Evolutionary conservation across 1,140 invertebrate genomes (phyloP), one percentile per base, ranked within the genome.

Genomic region (Sitodiplosis mosellana): DNA sequence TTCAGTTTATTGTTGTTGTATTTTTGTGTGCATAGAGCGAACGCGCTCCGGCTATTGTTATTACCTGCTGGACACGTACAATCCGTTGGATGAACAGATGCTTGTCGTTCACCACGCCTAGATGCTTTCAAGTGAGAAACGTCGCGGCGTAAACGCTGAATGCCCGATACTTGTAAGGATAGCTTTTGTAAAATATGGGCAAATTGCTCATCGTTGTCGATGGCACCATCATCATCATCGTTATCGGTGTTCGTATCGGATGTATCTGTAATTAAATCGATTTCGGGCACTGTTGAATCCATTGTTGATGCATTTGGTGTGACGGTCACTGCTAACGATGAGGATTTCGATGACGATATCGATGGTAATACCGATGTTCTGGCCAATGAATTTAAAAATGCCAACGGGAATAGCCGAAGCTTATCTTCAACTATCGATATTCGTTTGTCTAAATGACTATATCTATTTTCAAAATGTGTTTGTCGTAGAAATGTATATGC

Each of bases 131-230:
- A 49, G 18, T 63, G 59, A 14, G 61, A 64, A 6, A 64, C 61
- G 48, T 64, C 61, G 33, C 61, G 56, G 1, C 61, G 57, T 46
- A 64, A 49, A 22, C 61, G 59, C 46, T 63, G 61, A 21, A 64
- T 49, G 45, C 63, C 61, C 45, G 60, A 38, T 21, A 53, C 48
- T 46, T 54, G 49, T 11, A 52, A 46, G 17, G 53, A 51, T 40
- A 54, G 37, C 33, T 45, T 44, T 21, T 48, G 48, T 20, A 53
- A 38, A 15, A 48, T 46, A 47, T 50, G 46, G 27, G 49, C 47
- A 52, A 50, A 44, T 33, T 18, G 5, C 33, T 36, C 40, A 44
- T 49, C 37, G 20, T n/a, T 21, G 21, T 19, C 27, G 19, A 17
- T 15, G 43, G 22, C 40, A 42, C 2, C 14, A 4, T 14, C 27